These are phyloP conservation scores for Enteromius paludinosus DNA, from an alignment of 2,797 vertebrate species.

Conservation along the genomic window DNA sequence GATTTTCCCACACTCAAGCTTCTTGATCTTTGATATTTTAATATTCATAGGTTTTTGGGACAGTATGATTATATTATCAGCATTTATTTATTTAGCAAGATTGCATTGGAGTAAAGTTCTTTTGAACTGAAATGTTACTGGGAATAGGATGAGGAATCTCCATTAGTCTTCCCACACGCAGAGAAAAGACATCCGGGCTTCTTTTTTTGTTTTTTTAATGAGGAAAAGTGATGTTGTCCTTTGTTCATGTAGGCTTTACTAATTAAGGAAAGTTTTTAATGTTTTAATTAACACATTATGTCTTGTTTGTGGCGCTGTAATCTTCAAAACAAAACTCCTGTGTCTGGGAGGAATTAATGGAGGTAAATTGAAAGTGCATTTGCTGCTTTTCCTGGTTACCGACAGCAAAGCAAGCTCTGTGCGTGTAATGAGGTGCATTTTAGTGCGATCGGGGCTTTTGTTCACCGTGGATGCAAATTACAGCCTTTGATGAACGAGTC, in stretches of 20 bases:
- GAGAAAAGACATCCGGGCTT: neutral
- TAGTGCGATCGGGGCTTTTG: conserved; percentile 65
- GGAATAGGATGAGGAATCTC: conserved; percentile 24
- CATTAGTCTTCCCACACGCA: conserved; percentile 15
- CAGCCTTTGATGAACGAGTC: conserved; percentile 73
- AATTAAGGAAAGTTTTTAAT: conserved; percentile 33
- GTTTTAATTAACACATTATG: conserved; percentile 15
- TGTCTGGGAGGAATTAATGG: neutral
- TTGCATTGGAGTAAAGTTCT: neutral
- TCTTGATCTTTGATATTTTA: neutral
- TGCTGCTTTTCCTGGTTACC: conserved; percentile 24
- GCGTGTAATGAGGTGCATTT: conserved; percentile 59
- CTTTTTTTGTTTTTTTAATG: neutral
- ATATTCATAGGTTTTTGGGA: neutral
- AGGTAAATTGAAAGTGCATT: conserved; percentile 31
- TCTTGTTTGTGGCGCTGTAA: conserved; percentile 16
- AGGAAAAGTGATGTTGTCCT: conserved; percentile 35
- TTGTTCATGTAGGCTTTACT: conserved; percentile 18
- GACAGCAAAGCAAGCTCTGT: conserved; percentile 41
- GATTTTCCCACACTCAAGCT: neutral
- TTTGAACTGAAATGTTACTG: neutral
- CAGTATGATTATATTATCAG: no score
- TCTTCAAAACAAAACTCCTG: conserved; percentile 4
- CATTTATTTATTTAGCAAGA: neutral
- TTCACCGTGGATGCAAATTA: conserved; percentile 72